Evolutionary conservation across 2,888 invertebrate genomes (phyloP).

Genomic region (Phengaris arion): DNA sequence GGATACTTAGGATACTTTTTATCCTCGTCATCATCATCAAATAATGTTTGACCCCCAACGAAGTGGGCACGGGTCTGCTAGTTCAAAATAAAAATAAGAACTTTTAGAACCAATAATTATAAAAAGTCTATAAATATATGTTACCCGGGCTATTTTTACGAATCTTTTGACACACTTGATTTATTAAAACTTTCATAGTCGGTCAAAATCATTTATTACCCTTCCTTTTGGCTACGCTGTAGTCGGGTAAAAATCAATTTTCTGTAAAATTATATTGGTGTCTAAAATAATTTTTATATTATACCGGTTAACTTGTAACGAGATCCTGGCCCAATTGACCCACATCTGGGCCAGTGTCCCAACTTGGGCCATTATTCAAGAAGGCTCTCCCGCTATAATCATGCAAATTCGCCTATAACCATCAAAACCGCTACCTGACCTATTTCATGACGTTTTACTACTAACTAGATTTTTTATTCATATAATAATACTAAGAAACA

Average conservation of each 20-base stretch:
- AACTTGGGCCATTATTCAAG: constrained; percentile 21
- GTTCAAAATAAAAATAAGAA: too few species aligned
- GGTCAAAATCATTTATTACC: too few species aligned
- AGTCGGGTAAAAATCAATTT: background rate
- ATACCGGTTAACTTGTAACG: background rate
- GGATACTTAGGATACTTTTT: too few species aligned
- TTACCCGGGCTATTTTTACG: too few species aligned
- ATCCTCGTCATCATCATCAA: too few species aligned
- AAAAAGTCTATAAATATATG: too few species aligned
- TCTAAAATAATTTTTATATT: background rate
- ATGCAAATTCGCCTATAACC: constrained; percentile 19
- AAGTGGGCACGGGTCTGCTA: too few species aligned
- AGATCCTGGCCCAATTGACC: constrained; percentile 18
- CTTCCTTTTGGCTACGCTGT: too few species aligned
- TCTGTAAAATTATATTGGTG: background rate
- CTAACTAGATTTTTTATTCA: background rate
- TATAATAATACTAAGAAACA: background rate
- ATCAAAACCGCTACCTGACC: constrained; percentile 5
- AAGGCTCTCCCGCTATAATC: constrained; percentile 18
- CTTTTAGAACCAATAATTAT: too few species aligned
- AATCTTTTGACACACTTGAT: too few species aligned
- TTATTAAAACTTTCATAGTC: too few species aligned
- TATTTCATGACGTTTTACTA: background rate
- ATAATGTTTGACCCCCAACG: too few species aligned
- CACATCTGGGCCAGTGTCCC: constrained; percentile 15